Percentiles rank a stretch among this genome's conserved stretches.
These are phyloP conservation scores for Diaphora mendica DNA, from an alignment of 2,888 invertebrate species.

Conservation along the genomic window DNA sequence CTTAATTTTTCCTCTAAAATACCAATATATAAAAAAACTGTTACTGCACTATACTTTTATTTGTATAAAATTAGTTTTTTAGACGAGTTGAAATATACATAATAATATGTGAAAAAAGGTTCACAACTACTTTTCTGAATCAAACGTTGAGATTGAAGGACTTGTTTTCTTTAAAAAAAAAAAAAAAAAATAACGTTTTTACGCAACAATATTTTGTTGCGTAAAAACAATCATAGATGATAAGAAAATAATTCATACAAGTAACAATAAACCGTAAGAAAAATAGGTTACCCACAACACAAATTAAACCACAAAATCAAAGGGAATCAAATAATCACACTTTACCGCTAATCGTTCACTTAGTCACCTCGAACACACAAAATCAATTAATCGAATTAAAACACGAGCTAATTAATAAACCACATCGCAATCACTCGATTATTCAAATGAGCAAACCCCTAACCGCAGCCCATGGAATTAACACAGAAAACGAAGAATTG, in stretches of 20 bases:
- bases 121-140: background rate
- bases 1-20: too few species aligned
- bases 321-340: conserved; percentile 11
- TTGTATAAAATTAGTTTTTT: too few species aligned
- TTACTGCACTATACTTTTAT: too few species aligned
- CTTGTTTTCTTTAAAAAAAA: too few species aligned
- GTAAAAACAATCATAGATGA: too few species aligned
- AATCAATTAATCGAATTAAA: conserved; percentile 51
- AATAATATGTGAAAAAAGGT: too few species aligned
- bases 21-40: too few species aligned
- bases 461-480: conserved; percentile 47
- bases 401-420: conserved; percentile 45
- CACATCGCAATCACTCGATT: conserved; percentile 50
- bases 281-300: background rate
- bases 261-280: background rate
- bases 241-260: background rate
- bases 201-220: too few species aligned
- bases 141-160: background rate
- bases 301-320: background rate
- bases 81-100: too few species aligned
- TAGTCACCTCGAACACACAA: conserved; percentile 23
- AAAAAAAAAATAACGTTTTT: too few species aligned
- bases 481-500: conserved; percentile 28
- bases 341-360: conserved; percentile 14
- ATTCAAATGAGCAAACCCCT: conserved; percentile 51